These are phyloP conservation scores for Eulacestoma nigropectus DNA, from an alignment of 2,113 vertebrate species.

Conservation along the genomic window DNA sequence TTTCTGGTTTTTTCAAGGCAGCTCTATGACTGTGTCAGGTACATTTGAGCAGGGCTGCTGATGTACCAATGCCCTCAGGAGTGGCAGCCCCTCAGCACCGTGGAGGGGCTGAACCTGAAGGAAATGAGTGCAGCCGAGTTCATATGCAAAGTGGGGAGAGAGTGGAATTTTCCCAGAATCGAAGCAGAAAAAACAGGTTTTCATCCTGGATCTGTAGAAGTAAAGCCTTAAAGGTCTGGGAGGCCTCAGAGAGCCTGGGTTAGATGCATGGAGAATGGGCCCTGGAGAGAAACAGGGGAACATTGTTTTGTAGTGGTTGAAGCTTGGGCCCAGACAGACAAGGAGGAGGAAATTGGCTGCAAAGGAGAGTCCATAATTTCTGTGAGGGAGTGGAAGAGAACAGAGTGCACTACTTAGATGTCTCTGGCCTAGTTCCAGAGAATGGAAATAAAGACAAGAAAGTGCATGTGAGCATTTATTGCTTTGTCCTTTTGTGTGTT, in stretches of 20 bases:
- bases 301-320: background rate
- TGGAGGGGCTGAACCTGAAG: background rate
- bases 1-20: background rate
- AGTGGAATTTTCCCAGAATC: background rate
- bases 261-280: background rate
- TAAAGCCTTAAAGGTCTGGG: background rate
- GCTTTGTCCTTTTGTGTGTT: constrained; percentile 11
- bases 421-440: constrained; percentile 31
- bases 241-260: background rate
- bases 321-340: background rate
- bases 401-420: constrained; percentile 5
- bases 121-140: background rate
- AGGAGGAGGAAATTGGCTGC: constrained; percentile 42
- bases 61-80: background rate
- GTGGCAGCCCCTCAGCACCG: rapidly evolving
- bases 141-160: background rate
- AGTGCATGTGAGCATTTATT: constrained; percentile 23
- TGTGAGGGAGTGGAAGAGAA: constrained; percentile 26
- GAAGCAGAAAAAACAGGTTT: background rate
- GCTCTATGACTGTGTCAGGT: rapidly evolving
- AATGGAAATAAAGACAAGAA: constrained; percentile 42
- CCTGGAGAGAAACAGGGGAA: background rate
- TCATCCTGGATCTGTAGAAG: background rate
- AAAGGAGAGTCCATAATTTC: constrained; percentile 3
- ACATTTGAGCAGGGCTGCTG: background rate